Evolutionary conservation across 2,888 invertebrate species (phyloP).

Genomic region (Watsonalla cultraria): DNA sequence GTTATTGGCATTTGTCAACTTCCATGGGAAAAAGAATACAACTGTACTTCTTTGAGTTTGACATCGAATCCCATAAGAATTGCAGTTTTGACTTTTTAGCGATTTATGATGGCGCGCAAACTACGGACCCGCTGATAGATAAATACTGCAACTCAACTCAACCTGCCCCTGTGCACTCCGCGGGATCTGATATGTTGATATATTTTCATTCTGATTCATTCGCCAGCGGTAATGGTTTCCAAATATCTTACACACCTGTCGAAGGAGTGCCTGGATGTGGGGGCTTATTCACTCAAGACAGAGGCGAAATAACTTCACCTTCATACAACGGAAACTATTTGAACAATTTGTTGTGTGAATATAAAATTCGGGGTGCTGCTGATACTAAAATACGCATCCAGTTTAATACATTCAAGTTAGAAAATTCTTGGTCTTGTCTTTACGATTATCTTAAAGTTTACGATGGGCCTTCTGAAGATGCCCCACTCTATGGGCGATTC

Average conservation of each 20-base stretch:
- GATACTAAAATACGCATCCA: conserved; percentile 82
- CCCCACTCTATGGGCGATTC: conserved; percentile 84
- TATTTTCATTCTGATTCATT: conserved; percentile 90
- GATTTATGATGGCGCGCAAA: conserved; percentile 76
- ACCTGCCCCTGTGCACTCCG: conserved; percentile 85
- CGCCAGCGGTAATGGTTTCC: conserved; percentile 88
- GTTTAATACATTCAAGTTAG: conserved; percentile 83
- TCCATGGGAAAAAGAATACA: conserved; percentile 86
- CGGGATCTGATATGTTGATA: conserved; percentile 80
- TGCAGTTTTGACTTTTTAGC: conserved; percentile 89
- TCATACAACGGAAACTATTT: conserved; percentile 74
- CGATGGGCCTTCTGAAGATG: conserved; percentile 80
- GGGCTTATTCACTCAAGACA: conserved; percentile 81
- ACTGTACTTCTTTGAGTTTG: conserved; percentile 88
- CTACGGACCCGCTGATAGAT: conserved; percentile 73
- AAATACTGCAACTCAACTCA: conserved; percentile 86
- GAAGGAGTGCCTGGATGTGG: conserved; percentile 91
- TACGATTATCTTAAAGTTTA: conserved; percentile 82
- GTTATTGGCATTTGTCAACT: conserved; percentile 87
- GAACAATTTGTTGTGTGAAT: conserved; percentile 85
- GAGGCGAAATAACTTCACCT: conserved; percentile 84
- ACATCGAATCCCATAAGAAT: conserved; percentile 84
- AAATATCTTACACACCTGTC: conserved; percentile 85
- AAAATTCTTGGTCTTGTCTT: conserved; percentile 76
- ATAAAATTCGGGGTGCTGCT: conserved; percentile 83